A percentile compares a stretch with the other conserved stretches of the same genome.
Conservation (phyloP, 64 coral and sea anemone species). For the Cladopsammia gracilis region DNA sequence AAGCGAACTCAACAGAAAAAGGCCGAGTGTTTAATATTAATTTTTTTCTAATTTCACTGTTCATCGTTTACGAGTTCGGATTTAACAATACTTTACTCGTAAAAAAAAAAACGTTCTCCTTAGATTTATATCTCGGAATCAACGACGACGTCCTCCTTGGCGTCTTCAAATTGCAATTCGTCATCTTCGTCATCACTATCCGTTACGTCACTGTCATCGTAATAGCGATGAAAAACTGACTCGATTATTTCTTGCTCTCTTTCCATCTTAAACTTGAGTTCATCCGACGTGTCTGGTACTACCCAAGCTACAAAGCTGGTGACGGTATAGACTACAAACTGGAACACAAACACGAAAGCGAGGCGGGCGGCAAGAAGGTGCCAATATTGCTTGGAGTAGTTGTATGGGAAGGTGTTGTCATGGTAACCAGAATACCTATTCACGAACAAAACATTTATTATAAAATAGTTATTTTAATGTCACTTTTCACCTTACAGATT, state of each 20-base stretch:
- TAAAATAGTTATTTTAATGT: no score
- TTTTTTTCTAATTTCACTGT: no score
- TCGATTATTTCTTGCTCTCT: slow-evolving; percentile 50
- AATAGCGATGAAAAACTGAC: background rate
- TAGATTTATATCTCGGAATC: no score
- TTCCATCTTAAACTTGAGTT: slow-evolving; percentile 54
- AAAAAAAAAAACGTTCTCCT: no score
- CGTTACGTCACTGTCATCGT: background rate
- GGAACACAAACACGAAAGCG: slow-evolving; percentile 83
- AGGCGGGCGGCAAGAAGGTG: slow-evolving; percentile 70
- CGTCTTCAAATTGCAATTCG: background rate
- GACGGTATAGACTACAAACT: slow-evolving; percentile 61
- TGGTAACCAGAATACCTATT: slow-evolving; percentile 70
- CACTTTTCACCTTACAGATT: no score
- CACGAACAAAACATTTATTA: background rate
- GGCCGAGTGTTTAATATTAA: no score
- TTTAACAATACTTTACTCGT: no score
- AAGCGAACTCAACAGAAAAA: no score
- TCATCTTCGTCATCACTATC: background rate
- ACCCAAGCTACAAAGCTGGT: slow-evolving; percentile 76
- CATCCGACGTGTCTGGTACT: slow-evolving; percentile 61
- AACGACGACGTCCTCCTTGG: background rate
- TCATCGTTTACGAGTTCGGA: no score
- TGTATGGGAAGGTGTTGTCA: slow-evolving; percentile 50
- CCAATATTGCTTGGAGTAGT: slow-evolving; percentile 72